A percentile compares a stretch with the other conserved stretches of the same genome.
Evolutionary conservation across 1,140 invertebrate species (phyloP).

Genomic region (Asobara japonica): DNA sequence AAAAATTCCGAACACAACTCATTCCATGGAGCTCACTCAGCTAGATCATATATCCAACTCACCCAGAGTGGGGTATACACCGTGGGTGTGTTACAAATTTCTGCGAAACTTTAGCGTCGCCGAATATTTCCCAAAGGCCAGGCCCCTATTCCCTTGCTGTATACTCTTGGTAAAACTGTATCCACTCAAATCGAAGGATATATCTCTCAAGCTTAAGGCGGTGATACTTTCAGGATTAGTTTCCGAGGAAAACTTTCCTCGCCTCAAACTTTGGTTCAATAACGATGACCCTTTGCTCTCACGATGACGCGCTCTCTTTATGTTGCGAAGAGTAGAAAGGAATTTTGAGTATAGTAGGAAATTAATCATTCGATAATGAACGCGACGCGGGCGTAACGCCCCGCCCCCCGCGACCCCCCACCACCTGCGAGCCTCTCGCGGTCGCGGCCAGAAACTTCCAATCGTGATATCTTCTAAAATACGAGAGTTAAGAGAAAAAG

Average conservation of each 20-base stretch:
- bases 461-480: too few relatives aligned
- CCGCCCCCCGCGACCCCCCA: too few relatives aligned
- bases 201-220: not conserved
- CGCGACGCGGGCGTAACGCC: too few relatives aligned
- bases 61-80: not conserved
- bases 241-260: not conserved
- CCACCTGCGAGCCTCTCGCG: too few relatives aligned
- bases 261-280: not conserved
- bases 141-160: not conserved
- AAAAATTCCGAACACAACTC: not conserved
- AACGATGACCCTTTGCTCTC: not conserved
- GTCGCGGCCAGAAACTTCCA: too few relatives aligned
- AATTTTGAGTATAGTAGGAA: too few relatives aligned
- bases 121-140: not conserved
- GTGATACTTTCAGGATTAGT: not conserved
- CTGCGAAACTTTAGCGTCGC: not conserved
- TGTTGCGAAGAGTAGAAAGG: too few relatives aligned
- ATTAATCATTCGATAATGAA: too few relatives aligned
- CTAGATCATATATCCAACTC: not conserved
- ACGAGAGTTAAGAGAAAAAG: too few relatives aligned
- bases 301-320: too few relatives aligned
- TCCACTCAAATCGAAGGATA: not conserved
- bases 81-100: not conserved
- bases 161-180: not conserved
- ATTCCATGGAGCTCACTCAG: too few relatives aligned